Base-by-base conservation (phyloP, 2,888 invertebrate genomes). In the Drosophila phalerata region DNA sequence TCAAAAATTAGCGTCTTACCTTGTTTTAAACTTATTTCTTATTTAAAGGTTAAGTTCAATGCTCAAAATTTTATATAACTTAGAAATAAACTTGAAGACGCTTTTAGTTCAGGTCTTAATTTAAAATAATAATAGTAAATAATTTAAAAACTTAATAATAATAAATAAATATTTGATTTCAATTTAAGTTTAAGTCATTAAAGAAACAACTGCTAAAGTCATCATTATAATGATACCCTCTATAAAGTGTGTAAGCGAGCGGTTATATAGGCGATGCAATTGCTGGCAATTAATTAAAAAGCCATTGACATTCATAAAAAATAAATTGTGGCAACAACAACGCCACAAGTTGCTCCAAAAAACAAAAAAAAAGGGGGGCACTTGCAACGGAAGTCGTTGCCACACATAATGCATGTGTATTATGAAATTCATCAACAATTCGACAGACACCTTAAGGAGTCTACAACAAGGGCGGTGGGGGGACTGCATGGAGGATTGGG, bases 231-330 rank as follows among this genome's bases (percentile, higher is more conserved):
- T 52, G 25, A 52, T 52, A 38, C 51, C 51, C 34, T 51, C 6
- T 51, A 34, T 22, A 45, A 58, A 60, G 30, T 17, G 47, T 28
- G 28, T 15, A 25, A 25, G 28, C 25, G 47, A 61, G 52, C 55
- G 67, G 52, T 51, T 53, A 22, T 52, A 63, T 42, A 28, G 47
- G 17, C 47, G 38, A 22, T 55, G 64, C 77, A 83, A 85, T 82
- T 82, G 76, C 71, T 69, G 68, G 79, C 75, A 85, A 85, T 85
- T 85, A 87, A 85, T 85, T 85, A 85, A 85, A 87, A 87, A 87
- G 48, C 85, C 79, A 85, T 85, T 85, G 85, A 83, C 88, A 87
- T 85, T 85, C 85, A 85, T 85, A 84, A 84, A 85, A 75, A 84
- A 82, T 77, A 85, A 87, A 85, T 85, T 85, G 88, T 76, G 85